These are phyloP conservation scores for Cinclus cinclus DNA, from an alignment of 2,113 vertebrate species.

Conservation along the genomic window DNA sequence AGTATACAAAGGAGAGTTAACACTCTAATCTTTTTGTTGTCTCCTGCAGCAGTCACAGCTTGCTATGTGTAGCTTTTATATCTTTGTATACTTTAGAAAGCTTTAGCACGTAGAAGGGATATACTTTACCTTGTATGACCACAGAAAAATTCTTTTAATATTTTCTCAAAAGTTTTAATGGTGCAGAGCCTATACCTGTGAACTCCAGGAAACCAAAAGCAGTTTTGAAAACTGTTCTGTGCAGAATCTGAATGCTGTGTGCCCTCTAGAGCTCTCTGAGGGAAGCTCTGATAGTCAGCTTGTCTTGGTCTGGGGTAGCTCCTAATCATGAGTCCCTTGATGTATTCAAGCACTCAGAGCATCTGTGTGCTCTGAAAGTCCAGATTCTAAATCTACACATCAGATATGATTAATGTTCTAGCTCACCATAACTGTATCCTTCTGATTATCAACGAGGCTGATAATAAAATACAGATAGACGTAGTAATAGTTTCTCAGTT, in stretches of 20 bases:
- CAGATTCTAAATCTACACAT: neutral
- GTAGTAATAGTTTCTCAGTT: neutral
- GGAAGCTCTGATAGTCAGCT: neutral
- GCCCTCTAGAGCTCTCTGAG: constrained; percentile 7
- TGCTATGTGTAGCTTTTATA: neutral
- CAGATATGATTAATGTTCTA: neutral
- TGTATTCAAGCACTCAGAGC: neutral
- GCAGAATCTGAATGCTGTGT: neutral
- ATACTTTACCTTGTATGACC: neutral
- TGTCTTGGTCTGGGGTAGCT: neutral
- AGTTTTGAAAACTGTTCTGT: neutral
- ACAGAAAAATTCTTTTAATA: neutral
- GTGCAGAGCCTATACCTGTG: neutral
- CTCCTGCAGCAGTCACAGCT: neutral
- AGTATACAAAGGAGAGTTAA: neutral
- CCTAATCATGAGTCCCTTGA: neutral
- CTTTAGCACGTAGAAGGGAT: neutral
- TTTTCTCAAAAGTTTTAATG: neutral
- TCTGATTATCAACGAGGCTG: neutral
- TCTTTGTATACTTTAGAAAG: neutral
- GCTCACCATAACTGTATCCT: neutral
- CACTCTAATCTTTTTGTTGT: neutral
- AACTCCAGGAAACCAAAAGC: neutral
- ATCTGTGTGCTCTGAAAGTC: neutral
- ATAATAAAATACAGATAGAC: neutral